Evolutionary conservation across 1,140 invertebrate genomes (phyloP), one percentile per base, ranked within the genome.

Genomic region (Drosophila lini): DNA sequence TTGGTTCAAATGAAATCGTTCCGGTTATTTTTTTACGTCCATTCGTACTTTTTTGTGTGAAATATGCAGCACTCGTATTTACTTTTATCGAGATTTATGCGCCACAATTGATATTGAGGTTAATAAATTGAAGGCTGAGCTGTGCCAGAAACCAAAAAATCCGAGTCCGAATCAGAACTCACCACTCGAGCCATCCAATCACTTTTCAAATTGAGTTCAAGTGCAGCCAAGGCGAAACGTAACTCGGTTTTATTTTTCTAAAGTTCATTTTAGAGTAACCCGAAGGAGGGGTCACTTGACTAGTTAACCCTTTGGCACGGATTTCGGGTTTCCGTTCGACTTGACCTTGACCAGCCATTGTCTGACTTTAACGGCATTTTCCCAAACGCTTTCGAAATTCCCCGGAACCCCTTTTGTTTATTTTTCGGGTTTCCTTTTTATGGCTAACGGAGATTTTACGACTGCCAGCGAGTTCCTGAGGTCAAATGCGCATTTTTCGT

Each of bases 61-160:
- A 83, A 84, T 84, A 84, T 81, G 81, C 81, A 81, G 53, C 75
- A 60, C 78, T 88, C 78, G 84, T 88, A 84, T 88, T 88, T 88
- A 88, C 85, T 88, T 81, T 88, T 83, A 88, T 88, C 80, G 84
- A 78, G 78, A 88, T 88, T 88, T 88, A 88, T 88, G 80, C 80
- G 78, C 81, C 67, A 84, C 84, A 88, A 88, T 88, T 88, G 84
- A 89, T 88, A 89, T 88, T 89, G 84, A 75, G 84, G 77, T 88
- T 88, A 88, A 88, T 88, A 88, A 90, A 88, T 88, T 90, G 84
- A 84, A 89, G 84, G 85, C 74, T 88, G 53, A 40, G 48, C 48
- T 42, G 63, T 64, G 53, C 59, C 75, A 85, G 47, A 68, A 76
- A 50, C 47, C 53, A 32, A 62, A 68, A 68, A 45, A 63, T 31